A percentile compares a stretch with the other conserved stretches of the same genome.
phyloP scores from a whole-genome alignment of 1,140 invertebrate genomes.

The Bathynomus jamesi region DNA sequence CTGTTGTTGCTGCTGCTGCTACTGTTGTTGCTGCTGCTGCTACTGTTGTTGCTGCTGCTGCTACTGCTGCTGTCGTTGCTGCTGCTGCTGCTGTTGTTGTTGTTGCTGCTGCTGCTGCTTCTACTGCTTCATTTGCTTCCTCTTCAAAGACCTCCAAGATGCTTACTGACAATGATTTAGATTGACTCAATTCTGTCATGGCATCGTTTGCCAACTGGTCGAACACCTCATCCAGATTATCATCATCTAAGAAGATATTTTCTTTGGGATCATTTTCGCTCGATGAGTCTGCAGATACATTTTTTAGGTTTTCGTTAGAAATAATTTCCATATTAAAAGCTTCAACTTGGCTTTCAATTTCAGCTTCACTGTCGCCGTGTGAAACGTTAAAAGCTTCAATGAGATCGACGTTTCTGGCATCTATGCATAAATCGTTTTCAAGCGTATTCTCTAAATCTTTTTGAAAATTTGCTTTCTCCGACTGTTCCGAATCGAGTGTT shows the following conservation, averaged over 20 bases:
- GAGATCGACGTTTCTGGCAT: neutral
- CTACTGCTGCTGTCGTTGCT: neutral
- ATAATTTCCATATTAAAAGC: neutral
- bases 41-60: neutral
- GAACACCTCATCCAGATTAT: neutral
- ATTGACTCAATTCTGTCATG: neutral
- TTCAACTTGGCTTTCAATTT: neutral
- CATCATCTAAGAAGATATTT: neutral
- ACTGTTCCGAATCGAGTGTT: neutral
- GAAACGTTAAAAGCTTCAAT: neutral
- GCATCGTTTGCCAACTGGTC: neutral
- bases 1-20: neutral
- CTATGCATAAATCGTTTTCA: neutral
- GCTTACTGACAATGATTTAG: neutral
- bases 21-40: neutral
- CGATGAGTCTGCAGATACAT: neutral
- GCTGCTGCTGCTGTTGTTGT: neutral
- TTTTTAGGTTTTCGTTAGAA: neutral
- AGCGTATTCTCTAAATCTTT: neutral
- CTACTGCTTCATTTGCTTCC: no score
- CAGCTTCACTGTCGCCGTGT: no score
- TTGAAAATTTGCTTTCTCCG: neutral
- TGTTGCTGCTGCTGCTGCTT: no score
- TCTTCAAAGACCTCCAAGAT: no score
- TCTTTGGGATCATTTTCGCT: neutral